Conservation (phyloP, 2,888 invertebrate genomes). For the Parelbella ahira region DNA sequence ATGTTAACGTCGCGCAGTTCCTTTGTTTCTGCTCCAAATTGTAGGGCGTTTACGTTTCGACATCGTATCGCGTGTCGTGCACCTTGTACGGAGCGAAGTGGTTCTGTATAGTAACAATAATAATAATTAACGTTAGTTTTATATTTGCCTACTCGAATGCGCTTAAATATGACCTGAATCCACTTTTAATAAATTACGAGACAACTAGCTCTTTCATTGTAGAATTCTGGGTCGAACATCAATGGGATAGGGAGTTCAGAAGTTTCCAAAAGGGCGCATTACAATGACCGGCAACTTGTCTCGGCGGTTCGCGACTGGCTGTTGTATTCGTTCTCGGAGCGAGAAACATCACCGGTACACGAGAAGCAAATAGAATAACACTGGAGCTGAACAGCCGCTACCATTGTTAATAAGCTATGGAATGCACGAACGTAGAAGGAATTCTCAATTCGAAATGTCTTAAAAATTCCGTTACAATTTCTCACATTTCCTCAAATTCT, state of each 20-base stretch:
- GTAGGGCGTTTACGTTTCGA: conserved; percentile 11
- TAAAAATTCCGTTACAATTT: conserved; percentile 72
- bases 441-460: conserved; percentile 31
- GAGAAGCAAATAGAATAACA: conserved; percentile 25
- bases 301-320: conserved; percentile 41
- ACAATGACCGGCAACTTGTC: conserved; percentile 44
- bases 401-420: conserved; percentile 28
- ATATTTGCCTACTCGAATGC: conserved; percentile 3
- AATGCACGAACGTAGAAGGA: conserved; percentile 27
- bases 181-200: conserved; percentile 8
- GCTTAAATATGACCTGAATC: conserved; percentile 10
- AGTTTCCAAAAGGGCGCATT: conserved; percentile 43
- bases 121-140: conserved; percentile 2
- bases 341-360: conserved; percentile 28
- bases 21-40: conserved; percentile 5
- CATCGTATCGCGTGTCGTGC: background rate
- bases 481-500: conserved; percentile 70
- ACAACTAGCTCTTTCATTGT: conserved; percentile 13
- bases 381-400: conserved; percentile 25
- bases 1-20: conserved; percentile 6
- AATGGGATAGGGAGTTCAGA: conserved; percentile 42
- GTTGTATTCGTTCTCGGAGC: conserved; percentile 35
- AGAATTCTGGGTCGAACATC: conserved; percentile 19
- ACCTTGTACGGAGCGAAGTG: conserved; percentile 4
- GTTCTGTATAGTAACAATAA: no score